These are phyloP conservation scores for Hyles euphorbiae DNA, from an alignment of 1,140 invertebrate species.

Conservation along the genomic window DNA sequence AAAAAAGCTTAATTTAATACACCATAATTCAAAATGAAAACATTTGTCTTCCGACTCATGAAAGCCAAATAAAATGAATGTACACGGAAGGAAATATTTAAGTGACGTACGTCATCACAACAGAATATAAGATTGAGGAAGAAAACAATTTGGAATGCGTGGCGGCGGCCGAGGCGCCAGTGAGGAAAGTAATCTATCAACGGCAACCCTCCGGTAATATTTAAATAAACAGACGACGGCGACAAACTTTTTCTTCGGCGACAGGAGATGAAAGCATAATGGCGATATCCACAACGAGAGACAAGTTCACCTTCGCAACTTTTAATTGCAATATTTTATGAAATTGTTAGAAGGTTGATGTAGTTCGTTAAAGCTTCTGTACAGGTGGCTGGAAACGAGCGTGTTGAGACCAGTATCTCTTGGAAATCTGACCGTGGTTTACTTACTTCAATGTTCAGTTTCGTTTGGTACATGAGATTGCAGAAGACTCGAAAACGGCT, in stretches of 20 bases:
- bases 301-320: slow-evolving; percentile 21
- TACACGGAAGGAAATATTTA: too few species aligned
- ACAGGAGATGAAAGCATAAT: slow-evolving; percentile 25
- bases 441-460: too few species aligned
- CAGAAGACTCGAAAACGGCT: too few species aligned
- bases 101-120: slow-evolving; percentile 11
- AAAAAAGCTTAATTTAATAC: too few species aligned
- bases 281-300: slow-evolving; percentile 18
- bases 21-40: too few species aligned
- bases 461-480: too few species aligned
- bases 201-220: slow-evolving; percentile 42
- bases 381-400: too few species aligned
- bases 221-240: slow-evolving; percentile 43
- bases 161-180: slow-evolving; percentile 23
- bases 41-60: too few species aligned
- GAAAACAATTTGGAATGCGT: slow-evolving; percentile 37
- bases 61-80: too few species aligned
- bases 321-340: slow-evolving; percentile 22
- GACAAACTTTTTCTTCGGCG: slow-evolving; percentile 24
- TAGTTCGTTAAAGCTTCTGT: too few species aligned
- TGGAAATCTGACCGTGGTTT: too few species aligned
- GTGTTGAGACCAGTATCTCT: too few species aligned
- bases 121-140: slow-evolving; percentile 37
- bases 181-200: slow-evolving; percentile 49
- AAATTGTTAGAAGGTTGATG: slow-evolving; percentile 1